Evolutionary conservation across 1,140 invertebrate species (phyloP).

Genomic region (Eueides isabella): DNA sequence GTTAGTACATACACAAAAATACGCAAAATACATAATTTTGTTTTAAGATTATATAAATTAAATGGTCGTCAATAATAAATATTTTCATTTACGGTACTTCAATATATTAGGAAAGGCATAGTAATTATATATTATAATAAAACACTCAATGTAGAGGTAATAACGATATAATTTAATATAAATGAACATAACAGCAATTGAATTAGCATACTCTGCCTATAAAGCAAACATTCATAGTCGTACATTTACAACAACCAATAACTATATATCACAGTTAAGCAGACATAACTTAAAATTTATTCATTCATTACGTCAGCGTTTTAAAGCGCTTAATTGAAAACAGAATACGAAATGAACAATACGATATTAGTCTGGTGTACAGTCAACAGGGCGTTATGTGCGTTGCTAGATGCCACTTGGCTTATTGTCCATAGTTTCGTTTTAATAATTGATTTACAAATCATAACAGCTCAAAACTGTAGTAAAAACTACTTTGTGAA

Average conservation of each 20-base stretch:
- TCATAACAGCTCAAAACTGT: no score
- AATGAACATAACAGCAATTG: neutral
- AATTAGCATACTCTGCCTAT: conserved; percentile 3
- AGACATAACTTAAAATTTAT: conserved; percentile 32
- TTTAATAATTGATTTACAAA: no score
- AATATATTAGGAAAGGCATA: no score
- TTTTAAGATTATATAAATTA: no score
- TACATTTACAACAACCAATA: conserved; percentile 11
- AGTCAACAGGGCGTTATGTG: conserved; percentile 48
- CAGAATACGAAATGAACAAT: conserved; percentile 42
- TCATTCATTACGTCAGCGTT: conserved; percentile 23
- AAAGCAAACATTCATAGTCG: neutral
- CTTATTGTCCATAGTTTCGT: conserved; percentile 41
- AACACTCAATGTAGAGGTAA: no score
- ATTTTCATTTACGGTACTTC: no score
- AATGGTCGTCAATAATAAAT: no score
- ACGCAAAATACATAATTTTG: no score
- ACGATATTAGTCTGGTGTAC: conserved; percentile 40
- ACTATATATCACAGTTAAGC: conserved; percentile 26
- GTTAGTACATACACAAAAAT: no score
- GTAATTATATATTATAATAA: neutral
- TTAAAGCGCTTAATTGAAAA: conserved; percentile 39
- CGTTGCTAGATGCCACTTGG: conserved; percentile 53
- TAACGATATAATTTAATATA: neutral
- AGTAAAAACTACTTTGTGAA: no score